Base-by-base conservation (phyloP, 23 tunicate species). In the Phallusia fumigata region DNA sequence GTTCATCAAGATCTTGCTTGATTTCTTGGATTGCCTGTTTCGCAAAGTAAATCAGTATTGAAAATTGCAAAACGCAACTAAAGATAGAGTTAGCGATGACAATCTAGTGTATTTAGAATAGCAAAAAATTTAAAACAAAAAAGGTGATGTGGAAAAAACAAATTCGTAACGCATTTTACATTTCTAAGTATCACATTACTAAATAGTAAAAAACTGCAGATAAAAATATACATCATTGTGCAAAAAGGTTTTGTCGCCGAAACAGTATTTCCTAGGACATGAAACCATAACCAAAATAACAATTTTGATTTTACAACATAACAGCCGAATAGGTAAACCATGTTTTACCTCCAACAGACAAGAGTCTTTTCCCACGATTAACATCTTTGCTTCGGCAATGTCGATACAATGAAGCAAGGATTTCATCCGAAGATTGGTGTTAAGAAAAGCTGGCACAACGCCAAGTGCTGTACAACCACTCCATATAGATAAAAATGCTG, bases 381-480 rank as follows among this genome's bases (percentile, higher is more conserved):
- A 36, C 45, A 79, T 77, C 49, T 88, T 84, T 49, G 76, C 49
- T 53, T 93, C 98, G 13, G 98, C 85, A 10, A 88, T 77, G 31
- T 88, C 84, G 47, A 93, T 84, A 74, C 98, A 93, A 65, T 93
- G 93, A n/a, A 93, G n/a, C 77, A 93, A 53, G 3, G 98, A 93
- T 72, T 93, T 93, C 30, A 36, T 36, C 31, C 90, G 82, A 0
- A 93, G 72, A 35, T 93, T 83, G 36, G 84, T 84, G 65, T 93
- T 93, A 51, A 93, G 88, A 53, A 93, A 93, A 22, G 93, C 87
- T 34, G 87, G 64, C 8, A 86, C 85, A 44, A 40, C 86, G 0
- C 98, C 98, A 49, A 76, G 77, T 36, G 76, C 85, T 16, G 65
- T 82, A 30, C 79, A n/a, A 19, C 93, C 98, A 52, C 64, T 22